Base-by-base conservation (phyloP, 2,888 invertebrate species). In the Branchellion lobata region DNA sequence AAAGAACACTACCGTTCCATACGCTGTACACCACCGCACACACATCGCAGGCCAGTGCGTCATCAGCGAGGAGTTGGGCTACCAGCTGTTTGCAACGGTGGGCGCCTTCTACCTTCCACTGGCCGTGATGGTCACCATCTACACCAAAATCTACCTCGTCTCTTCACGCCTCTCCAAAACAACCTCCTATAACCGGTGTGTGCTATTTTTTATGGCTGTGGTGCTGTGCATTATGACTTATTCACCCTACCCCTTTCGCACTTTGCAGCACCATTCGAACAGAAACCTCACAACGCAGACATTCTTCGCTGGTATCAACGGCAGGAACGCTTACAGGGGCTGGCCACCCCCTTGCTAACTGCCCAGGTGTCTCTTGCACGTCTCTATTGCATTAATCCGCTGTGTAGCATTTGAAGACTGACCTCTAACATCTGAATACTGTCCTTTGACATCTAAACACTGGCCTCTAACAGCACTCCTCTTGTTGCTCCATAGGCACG, bases 91-190 rank as follows among this genome's bases (percentile, higher is more conserved):
- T 89, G 98, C 98, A 82, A 90, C 90, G 18, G 84, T 89, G 40
- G 87, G 94, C 84, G 85, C 96, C 84, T 98, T 98, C 89, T 98
- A 98, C 89, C 92, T 96, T 85, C 98, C 98, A 18, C 90, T 96
- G 82, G 91, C 93, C 83, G 95, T 97, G 83, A 98, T 98, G 97
- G 92, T 98, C 81, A 92, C 95, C 84, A 95, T 98, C 68, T 98
- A 98, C 88, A 95, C 94, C 88, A 95, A 95, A 89, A 98, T 98
- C 33, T 81, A 79, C 29, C 34, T 79, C 31, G 79, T 81, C 51
- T 81, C 81, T 0, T 84, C 85, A 21, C 82, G 85, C 61, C 85
- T 86, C 34, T 84, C 85, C 47, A 85, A 85, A 78, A 84, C 84
- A 8, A 85, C 85, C 80, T 83, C 83, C 33, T 36, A 65, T 11